These are phyloP conservation scores for Limnephilus rhombicus DNA, from an alignment of 2,888 invertebrate species.

Conservation along the genomic window DNA sequence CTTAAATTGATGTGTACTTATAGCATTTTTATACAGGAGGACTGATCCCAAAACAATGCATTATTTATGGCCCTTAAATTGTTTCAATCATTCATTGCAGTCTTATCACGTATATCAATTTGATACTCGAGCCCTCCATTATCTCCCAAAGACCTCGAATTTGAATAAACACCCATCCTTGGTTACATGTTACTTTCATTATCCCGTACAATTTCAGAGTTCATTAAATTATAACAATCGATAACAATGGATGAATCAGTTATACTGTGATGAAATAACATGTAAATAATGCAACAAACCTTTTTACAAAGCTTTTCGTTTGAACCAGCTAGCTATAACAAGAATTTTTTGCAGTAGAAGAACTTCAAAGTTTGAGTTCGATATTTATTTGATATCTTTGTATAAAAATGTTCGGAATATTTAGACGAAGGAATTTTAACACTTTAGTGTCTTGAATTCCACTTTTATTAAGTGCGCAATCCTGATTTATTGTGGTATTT, in stretches of 20 bases:
- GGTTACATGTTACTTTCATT: background rate
- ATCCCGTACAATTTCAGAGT: background rate
- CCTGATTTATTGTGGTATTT: background rate
- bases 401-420: background rate
- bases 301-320: background rate
- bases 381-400: background rate
- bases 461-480: background rate
- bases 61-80: slow-evolving; percentile 43
- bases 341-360: background rate
- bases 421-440: background rate
- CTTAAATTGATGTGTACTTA: slow-evolving; percentile 32
- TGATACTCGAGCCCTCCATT: slow-evolving; percentile 14
- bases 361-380: background rate
- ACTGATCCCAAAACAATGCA: slow-evolving; percentile 25
- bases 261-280: background rate
- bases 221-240: background rate
- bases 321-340: background rate
- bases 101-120: slow-evolving; percentile 36
- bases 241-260: background rate
- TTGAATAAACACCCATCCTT: slow-evolving; percentile 39
- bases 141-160: background rate
- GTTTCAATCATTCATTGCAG: slow-evolving; percentile 39
- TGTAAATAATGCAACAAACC: background rate
- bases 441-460: background rate
- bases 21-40: background rate